Evolutionary conservation across 1,140 invertebrate genomes (phyloP).

Genomic region (Agraylea sexmaculata): DNA sequence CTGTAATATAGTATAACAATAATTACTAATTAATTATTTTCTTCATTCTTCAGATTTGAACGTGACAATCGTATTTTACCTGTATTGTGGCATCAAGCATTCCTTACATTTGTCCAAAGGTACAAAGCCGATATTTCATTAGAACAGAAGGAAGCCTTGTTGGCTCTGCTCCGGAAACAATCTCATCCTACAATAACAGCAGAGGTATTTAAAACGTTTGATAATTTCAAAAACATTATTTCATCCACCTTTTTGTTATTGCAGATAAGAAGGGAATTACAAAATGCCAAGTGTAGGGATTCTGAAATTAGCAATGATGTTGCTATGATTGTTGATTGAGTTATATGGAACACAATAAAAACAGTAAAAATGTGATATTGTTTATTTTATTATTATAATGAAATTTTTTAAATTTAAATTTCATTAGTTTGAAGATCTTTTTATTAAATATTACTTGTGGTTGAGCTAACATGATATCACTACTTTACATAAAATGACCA

Average conservation of each 20-base stretch:
- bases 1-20: no score
- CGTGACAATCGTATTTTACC: conserved; percentile 73
- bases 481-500: no score
- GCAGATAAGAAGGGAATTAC: conserved; percentile 59
- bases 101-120: conserved; percentile 88
- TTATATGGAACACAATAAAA: no score
- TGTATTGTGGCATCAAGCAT: conserved; percentile 93
- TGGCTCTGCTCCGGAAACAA: conserved; percentile 66
- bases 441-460: no score
- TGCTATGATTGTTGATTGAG: conserved; percentile 24
- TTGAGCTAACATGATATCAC: no score
- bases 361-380: no score
- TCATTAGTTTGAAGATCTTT: no score
- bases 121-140: conserved; percentile 91
- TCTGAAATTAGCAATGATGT: conserved; percentile 41
- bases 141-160: conserved; percentile 80
- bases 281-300: conserved; percentile 72
- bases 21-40: no score
- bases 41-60: conserved; percentile 68
- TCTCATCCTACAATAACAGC: conserved; percentile 70
- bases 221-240: neutral
- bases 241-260: conserved; percentile 17
- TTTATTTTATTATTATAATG: no score
- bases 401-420: no score
- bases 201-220: conserved; percentile 48